Conservation (phyloP, 2,113 vertebrate species). For the Hylia prasina region DNA sequence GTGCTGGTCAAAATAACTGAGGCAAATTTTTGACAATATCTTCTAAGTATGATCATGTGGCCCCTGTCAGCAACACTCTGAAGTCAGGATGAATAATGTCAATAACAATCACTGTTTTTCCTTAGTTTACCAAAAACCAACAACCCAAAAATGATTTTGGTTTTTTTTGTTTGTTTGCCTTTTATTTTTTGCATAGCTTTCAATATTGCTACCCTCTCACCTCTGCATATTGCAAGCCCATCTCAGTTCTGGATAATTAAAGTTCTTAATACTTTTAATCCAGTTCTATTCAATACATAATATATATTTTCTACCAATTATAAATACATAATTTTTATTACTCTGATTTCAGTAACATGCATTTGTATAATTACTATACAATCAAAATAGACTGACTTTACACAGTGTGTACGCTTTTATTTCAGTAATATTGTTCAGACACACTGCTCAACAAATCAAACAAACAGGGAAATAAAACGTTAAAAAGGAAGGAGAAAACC, state of each 20-base stretch:
- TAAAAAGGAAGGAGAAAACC: background rate
- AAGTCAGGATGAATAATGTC: conserved; percentile 55
- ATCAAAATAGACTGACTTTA: conserved; percentile 75
- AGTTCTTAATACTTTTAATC: conserved; percentile 49
- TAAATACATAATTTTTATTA: conserved; percentile 74
- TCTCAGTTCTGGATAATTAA: conserved; percentile 51
- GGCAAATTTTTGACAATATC: conserved; percentile 57
- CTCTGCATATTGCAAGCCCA: conserved; percentile 54
- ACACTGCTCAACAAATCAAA: conserved; percentile 71
- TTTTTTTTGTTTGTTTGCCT: background rate
- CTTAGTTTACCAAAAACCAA: conserved; percentile 39
- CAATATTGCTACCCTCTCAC: conserved; percentile 65
- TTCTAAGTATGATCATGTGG: conserved; percentile 56
- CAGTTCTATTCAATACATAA: conserved; percentile 66
- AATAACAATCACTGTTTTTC: conserved; percentile 45
- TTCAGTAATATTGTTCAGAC: conserved; percentile 66
- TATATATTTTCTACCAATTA: conserved; percentile 73
- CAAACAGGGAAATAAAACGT: conserved; percentile 33
- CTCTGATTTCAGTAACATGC: conserved; percentile 77
- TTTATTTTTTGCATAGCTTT: conserved; percentile 71
- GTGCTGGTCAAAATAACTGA: conserved; percentile 64
- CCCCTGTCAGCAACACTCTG: conserved; percentile 56
- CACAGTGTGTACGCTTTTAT: conserved; percentile 70
- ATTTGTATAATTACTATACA: conserved; percentile 77
- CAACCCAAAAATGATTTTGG: background rate